Conservation (phyloP, 2,888 invertebrate genomes). For the Drosophila mimica region DNA sequence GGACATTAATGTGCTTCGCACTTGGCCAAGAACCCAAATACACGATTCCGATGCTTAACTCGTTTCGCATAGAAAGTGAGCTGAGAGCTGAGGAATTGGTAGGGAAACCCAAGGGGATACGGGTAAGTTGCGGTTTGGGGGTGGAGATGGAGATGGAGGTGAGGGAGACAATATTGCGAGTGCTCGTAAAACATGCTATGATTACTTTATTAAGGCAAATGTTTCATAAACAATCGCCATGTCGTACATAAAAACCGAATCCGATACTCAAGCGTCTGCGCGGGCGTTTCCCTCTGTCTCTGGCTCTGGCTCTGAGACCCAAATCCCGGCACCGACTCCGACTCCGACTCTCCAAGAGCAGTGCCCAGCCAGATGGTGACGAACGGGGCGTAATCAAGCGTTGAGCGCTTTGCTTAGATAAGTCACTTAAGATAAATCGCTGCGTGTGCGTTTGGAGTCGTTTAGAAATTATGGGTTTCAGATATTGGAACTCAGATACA, state of each 20-base stretch:
- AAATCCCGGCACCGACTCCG: constrained; percentile 14
- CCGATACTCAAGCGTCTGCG: constrained; percentile 65
- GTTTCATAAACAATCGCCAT: constrained; percentile 78
- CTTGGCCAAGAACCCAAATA: constrained; percentile 54
- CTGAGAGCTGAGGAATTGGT: constrained; percentile 14
- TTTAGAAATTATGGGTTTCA: constrained; percentile 72
- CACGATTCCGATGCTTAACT: constrained; percentile 51
- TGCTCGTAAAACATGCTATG: constrained; percentile 76
- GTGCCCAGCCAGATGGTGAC: constrained; percentile 31
- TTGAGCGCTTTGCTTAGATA: constrained; percentile 74
- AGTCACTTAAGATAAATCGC: constrained; percentile 74
- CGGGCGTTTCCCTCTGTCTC: constrained; percentile 58
- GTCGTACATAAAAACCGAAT: constrained; percentile 70
- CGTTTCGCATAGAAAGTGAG: constrained; percentile 74
- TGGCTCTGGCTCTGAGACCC: constrained; percentile 29
- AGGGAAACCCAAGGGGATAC: background rate
- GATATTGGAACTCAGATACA: constrained; percentile 69
- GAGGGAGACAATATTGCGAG: constrained; percentile 36
- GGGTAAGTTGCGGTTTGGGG: background rate
- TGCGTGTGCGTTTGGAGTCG: constrained; percentile 49
- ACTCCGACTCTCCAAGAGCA: constrained; percentile 3
- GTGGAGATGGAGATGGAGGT: background rate
- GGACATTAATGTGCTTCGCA: constrained; percentile 75
- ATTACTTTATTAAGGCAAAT: constrained; percentile 79
- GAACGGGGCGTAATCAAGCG: constrained; percentile 66